A percentile compares a stretch with the other conserved stretches of the same genome.
Evolutionary conservation across 2,113 vertebrate genomes (phyloP).

Genomic region (Bufo bufo): DNA sequence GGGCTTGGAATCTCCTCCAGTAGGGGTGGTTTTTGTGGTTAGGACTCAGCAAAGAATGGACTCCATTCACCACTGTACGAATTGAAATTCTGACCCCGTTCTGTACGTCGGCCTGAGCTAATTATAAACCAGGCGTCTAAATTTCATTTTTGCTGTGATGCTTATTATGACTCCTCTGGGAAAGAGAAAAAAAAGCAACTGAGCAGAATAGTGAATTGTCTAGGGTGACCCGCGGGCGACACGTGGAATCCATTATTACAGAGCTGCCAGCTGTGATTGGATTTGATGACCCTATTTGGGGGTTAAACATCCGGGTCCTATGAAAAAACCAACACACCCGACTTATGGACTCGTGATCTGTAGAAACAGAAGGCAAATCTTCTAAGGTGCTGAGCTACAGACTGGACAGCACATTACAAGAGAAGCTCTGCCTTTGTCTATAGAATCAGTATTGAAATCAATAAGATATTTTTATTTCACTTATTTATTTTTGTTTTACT

Average conservation of each 20-base stretch:
- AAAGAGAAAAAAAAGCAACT: not conserved
- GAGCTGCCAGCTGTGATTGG: not conserved
- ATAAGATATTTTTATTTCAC: too few species aligned
- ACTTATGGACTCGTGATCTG: not conserved
- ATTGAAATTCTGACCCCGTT: conserved; percentile 47
- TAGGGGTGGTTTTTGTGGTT: conserved; percentile 45
- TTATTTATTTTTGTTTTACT: too few species aligned
- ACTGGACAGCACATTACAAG: not conserved
- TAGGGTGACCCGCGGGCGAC: not conserved
- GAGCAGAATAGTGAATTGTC: conserved; percentile 15
- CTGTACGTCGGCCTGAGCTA: conserved; percentile 20
- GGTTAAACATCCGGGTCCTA: not conserved
- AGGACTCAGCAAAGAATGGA: conserved; percentile 43
- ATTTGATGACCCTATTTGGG: conserved; percentile 3
- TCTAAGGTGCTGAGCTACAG: not conserved
- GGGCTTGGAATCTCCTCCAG: conserved; percentile 17
- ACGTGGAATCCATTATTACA: not conserved
- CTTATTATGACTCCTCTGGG: conserved; percentile 25
- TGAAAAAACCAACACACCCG: not conserved
- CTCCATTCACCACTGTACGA: conserved; percentile 51
- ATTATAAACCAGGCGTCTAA: conserved; percentile 29
- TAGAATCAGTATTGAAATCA: too few species aligned
- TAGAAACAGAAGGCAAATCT: not conserved
- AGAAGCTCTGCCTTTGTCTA: not conserved
- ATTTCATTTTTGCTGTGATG: conserved; percentile 30